Conservation (phyloP, 2,888 invertebrate genomes). For the Ditylenchus weischeri region DNA sequence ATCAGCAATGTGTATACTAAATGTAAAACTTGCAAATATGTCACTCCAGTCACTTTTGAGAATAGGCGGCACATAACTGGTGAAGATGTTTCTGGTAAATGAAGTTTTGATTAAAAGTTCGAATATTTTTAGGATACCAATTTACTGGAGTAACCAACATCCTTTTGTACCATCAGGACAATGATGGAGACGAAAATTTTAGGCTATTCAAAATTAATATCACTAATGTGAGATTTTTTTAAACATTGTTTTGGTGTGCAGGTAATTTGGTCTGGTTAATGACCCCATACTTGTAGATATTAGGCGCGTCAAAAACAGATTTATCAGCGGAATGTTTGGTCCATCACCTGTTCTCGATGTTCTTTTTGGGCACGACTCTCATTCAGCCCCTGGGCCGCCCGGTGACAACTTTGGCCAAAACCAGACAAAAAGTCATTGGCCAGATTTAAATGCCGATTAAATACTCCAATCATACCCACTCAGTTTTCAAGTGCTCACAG, state of each 20-base stretch:
- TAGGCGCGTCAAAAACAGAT: too few relatives aligned
- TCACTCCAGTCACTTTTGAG: slow-evolving; percentile 54
- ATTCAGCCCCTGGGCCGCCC: too few relatives aligned
- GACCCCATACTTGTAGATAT: too few relatives aligned
- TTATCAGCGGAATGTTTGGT: too few relatives aligned
- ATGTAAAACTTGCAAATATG: slow-evolving; percentile 50
- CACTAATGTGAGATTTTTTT: slow-evolving; percentile 35
- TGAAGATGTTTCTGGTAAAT: not conserved
- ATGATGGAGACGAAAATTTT: slow-evolving; percentile 56
- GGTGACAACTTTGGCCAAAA: too few relatives aligned
- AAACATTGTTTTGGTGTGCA: not conserved
- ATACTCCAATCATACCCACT: too few relatives aligned
- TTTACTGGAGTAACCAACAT: slow-evolving; percentile 54
- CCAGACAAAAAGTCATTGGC: too few relatives aligned
- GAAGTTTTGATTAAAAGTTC: not conserved
- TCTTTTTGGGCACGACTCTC: too few relatives aligned
- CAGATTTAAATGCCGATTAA: too few relatives aligned
- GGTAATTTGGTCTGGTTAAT: not conserved
- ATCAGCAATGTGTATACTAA: slow-evolving; percentile 52
- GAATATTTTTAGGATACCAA: slow-evolving; percentile 42
- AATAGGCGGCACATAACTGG: slow-evolving; percentile 45
- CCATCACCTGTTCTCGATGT: too few relatives aligned
- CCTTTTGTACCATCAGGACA: slow-evolving; percentile 50
- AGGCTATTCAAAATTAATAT: slow-evolving; percentile 56
- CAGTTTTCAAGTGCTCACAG: too few relatives aligned